Percentiles rank a stretch among this genome's conserved stretches.
These are phyloP conservation scores for Podarcis muralis DNA, from an alignment of 2,113 vertebrate genomes.

Conservation along the genomic window DNA sequence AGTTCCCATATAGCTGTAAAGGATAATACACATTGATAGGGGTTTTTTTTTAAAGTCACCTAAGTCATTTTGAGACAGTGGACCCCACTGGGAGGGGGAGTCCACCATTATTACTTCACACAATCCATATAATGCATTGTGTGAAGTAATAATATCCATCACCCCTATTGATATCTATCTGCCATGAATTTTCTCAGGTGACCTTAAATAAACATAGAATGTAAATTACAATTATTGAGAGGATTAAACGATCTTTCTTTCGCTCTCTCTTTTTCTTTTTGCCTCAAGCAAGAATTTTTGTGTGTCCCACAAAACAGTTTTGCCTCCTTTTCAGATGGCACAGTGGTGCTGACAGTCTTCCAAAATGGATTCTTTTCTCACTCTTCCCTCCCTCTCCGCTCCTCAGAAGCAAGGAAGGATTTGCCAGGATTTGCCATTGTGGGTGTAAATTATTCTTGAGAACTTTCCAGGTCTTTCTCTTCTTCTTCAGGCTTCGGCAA, in stretches of 20 bases:
- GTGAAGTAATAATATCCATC: not conserved
- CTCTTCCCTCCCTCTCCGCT: conserved; percentile 14
- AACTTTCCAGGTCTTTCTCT: conserved; percentile 56
- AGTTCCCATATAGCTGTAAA: not conserved
- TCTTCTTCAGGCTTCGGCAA: not conserved
- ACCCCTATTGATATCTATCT: not conserved
- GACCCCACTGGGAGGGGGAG: too few relatives aligned
- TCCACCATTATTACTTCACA: too few relatives aligned
- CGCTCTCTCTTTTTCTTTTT: conserved; percentile 29
- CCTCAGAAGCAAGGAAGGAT: conserved; percentile 49
- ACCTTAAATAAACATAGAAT: not conserved
- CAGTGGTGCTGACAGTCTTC: conserved; percentile 38
- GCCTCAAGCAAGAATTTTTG: conserved; percentile 16
- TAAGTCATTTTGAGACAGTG: not conserved
- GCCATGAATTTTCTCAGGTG: not conserved
- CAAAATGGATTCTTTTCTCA: conserved; percentile 62
- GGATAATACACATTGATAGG: not conserved
- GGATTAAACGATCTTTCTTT: conserved; percentile 45
- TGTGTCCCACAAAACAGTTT: conserved; percentile 51
- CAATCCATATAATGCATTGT: too few relatives aligned
- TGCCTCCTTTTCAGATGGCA: conserved; percentile 52
- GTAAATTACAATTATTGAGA: conserved; percentile 31
- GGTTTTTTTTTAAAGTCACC: not conserved
- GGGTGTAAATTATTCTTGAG: conserved; percentile 61
- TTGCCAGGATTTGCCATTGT: conserved; percentile 58